phyloP scores from a whole-genome alignment of 1,140 invertebrate species.

The Cyclargus thomasi region DNA sequence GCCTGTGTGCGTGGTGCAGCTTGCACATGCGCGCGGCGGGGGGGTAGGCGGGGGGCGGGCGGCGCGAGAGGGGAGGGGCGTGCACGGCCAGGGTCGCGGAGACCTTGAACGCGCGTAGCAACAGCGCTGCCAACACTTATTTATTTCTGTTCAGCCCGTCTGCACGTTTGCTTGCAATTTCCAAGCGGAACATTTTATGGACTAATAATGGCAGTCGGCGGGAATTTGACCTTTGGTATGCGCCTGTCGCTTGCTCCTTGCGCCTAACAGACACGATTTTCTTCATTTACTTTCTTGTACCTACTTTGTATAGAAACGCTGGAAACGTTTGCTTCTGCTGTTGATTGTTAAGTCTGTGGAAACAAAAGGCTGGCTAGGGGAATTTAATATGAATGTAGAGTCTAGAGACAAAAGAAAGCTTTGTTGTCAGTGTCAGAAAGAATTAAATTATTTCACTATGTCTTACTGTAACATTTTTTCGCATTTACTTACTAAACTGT shows the following conservation, averaged over 20 bases:
- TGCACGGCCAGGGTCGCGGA: slow-evolving; percentile 37
- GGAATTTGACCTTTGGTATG: slow-evolving; percentile 26
- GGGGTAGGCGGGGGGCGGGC: slow-evolving; percentile 27
- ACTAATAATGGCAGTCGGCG: slow-evolving; percentile 34
- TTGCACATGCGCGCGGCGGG: slow-evolving; percentile 36
- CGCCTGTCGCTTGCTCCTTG: not conserved
- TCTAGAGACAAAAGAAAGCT: too few relatives aligned
- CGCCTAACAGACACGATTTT: slow-evolving; percentile 14
- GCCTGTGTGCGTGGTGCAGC: slow-evolving; percentile 38
- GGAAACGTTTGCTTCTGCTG: not conserved
- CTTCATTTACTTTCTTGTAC: slow-evolving; percentile 39
- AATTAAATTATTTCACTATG: too few relatives aligned
- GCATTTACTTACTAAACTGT: too few relatives aligned
- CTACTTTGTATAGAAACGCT: not conserved
- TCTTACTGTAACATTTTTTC: too few relatives aligned
- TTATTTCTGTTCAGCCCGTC: slow-evolving; percentile 61
- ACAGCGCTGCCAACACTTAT: slow-evolving; percentile 47
- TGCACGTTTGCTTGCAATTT: slow-evolving; percentile 46
- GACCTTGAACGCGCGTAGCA: slow-evolving; percentile 63
- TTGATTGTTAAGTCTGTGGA: not conserved
- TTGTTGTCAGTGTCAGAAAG: too few relatives aligned
- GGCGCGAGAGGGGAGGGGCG: not conserved
- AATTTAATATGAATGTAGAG: not conserved
- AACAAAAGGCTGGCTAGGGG: not conserved
- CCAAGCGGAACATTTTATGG: slow-evolving; percentile 50